A percentile compares a stretch with the other conserved stretches of the same genome.
These are phyloP conservation scores for Gavialis gangeticus DNA, from an alignment of 2,113 vertebrate species.

Conservation along the genomic window DNA sequence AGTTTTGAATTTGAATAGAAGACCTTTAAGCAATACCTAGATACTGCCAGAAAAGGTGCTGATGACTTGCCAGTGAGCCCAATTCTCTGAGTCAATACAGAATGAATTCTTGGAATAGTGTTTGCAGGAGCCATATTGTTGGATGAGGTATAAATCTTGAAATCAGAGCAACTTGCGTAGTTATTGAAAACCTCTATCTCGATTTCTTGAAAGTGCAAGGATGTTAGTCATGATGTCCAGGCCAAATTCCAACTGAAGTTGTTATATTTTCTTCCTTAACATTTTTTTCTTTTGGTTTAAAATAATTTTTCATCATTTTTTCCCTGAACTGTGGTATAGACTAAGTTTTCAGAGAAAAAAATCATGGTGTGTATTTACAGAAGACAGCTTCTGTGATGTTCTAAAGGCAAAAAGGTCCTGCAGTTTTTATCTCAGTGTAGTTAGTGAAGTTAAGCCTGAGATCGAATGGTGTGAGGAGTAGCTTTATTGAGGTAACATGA, in stretches of 20 bases:
- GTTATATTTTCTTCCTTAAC: not conserved
- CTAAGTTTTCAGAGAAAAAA: not conserved
- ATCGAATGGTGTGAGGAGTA: rapidly evolving
- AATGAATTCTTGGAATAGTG: not conserved
- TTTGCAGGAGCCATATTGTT: not conserved
- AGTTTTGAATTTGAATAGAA: not conserved
- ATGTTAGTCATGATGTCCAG: not conserved
- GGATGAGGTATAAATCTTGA: not conserved
- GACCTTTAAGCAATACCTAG: rapidly evolving
- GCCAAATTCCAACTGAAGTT: not conserved
- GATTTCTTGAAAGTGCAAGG: not conserved
- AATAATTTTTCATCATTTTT: not conserved
- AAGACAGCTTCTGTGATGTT: not conserved
- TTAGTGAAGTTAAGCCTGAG: not conserved
- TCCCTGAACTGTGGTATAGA: not conserved
- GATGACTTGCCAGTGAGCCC: not conserved
- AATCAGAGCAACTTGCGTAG: not conserved
- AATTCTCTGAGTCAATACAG: not conserved
- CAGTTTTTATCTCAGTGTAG: not conserved
- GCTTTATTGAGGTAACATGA: not conserved
- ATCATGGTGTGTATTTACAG: not conserved
- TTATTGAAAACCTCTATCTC: not conserved
- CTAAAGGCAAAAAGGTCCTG: not conserved
- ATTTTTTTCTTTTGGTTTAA: not conserved
- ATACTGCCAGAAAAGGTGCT: not conserved